Conservation (phyloP, 2,888 invertebrate genomes). For the Callosobruchus maculatus region DNA sequence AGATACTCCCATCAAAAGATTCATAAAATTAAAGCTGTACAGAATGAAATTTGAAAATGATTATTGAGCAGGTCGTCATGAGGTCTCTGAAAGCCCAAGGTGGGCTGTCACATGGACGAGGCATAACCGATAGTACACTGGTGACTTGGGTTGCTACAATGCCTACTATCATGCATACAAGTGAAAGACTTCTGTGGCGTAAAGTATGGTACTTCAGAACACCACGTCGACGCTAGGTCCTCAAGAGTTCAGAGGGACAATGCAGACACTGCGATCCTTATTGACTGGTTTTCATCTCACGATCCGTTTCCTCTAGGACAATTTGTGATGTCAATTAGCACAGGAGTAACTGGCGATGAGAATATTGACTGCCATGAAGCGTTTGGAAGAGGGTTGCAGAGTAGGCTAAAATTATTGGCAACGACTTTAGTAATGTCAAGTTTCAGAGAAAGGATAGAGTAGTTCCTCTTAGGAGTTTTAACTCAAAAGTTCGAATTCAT, state of each 20-base stretch:
- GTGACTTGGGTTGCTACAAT: conserved; percentile 40
- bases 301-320: conserved; percentile 6
- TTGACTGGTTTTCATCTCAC: conserved; percentile 17
- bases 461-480: too few species aligned
- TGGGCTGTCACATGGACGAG: conserved; percentile 42
- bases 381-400: conserved; percentile 7
- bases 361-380: too few species aligned
- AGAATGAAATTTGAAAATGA: too few species aligned
- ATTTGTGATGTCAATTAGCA: conserved; percentile 8
- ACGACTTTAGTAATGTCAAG: too few species aligned
- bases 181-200: conserved; percentile 36
- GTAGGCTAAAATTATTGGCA: conserved; percentile 5
- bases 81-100: conserved; percentile 43
- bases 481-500: too few species aligned
- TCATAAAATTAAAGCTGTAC: too few species aligned
- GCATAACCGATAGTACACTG: conserved; percentile 41
- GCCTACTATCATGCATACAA: conserved; percentile 33
- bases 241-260: conserved; percentile 35
- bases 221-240: conserved; percentile 37
- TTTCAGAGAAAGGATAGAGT: too few species aligned
- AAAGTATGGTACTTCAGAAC: conserved; percentile 10
- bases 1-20: too few species aligned
- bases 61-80: conserved; percentile 37
- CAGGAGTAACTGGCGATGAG: conserved; percentile 11
- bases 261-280: conserved; percentile 27